A percentile compares a stretch with the other conserved stretches of the same genome.
Conservation (phyloP, 30 jellyfish, hydroid and myxozoan species). For the Catostylus mosaicus region DNA sequence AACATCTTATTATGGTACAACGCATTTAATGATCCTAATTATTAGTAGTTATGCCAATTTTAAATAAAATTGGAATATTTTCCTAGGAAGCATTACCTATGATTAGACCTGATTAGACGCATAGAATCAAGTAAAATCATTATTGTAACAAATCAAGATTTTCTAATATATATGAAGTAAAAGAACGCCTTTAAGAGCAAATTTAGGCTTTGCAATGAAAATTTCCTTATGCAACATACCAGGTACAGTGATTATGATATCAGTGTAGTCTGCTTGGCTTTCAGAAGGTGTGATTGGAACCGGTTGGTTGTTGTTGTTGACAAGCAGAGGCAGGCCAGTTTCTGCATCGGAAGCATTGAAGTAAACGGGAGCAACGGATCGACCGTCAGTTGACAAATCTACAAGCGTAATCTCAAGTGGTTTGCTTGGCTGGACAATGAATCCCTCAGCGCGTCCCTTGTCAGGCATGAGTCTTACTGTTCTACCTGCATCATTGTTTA, state of each 20-base stretch:
- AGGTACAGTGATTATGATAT: conserved; percentile 88
- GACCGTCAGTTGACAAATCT: conserved; percentile 95
- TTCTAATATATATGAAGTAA: not conserved
- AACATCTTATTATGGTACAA: too few species aligned
- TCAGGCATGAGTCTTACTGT: conserved; percentile 79
- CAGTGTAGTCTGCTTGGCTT: conserved; percentile 90
- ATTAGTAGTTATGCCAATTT: too few species aligned
- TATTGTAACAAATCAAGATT: too few species aligned
- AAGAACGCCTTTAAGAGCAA: not conserved
- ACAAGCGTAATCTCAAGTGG: conserved; percentile 88
- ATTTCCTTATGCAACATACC: conserved; percentile 28
- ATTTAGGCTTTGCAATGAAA: not conserved
- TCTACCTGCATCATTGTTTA: conserved; percentile 84
- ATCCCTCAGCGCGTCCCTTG: conserved; percentile 94
- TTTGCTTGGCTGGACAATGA: conserved; percentile 75
- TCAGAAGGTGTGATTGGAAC: conserved; percentile 78
- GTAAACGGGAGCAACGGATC: conserved; percentile 91
- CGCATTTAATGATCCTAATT: too few species aligned
- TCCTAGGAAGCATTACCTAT: too few species aligned
- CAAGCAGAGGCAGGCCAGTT: conserved; percentile 75
- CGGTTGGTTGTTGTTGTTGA: conserved; percentile 83
- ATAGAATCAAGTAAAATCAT: too few species aligned
- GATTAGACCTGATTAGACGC: too few species aligned
- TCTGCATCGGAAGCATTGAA: conserved; percentile 85
- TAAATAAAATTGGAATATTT: too few species aligned